These are phyloP conservation scores for Priocnemis perturbator DNA, from an alignment of 2,888 invertebrate genomes.

Conservation along the genomic window DNA sequence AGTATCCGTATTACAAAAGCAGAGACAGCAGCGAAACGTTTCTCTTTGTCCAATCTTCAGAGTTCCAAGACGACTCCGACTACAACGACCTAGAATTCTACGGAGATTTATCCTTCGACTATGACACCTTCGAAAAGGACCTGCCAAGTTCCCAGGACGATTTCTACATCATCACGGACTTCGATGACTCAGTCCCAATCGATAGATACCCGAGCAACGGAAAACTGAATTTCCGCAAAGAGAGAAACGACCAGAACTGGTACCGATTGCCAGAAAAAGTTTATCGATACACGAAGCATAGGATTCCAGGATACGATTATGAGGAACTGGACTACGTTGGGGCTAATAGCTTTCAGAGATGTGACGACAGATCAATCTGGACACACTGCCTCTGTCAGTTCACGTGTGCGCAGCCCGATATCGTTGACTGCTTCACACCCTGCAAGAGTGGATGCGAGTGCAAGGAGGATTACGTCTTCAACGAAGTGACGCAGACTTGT, in stretches of 20 bases:
- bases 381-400: conserved; percentile 71
- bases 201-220: not conserved
- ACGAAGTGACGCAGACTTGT: conserved; percentile 60
- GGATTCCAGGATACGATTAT: conserved; percentile 69
- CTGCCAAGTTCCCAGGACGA: conserved; percentile 52
- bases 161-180: conserved; percentile 59
- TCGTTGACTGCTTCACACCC: conserved; percentile 70
- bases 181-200: conserved; percentile 31
- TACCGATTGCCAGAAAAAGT: conserved; percentile 55
- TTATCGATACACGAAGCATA: conserved; percentile 69
- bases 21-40: too few species aligned
- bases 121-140: conserved; percentile 36
- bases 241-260: conserved; percentile 38
- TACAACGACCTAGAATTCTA: conserved; percentile 64
- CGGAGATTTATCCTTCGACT: conserved; percentile 57
- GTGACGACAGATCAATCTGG: conserved; percentile 67
- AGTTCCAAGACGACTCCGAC: conserved; percentile 66
- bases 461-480: conserved; percentile 69
- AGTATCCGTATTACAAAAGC: too few species aligned
- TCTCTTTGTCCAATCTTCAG: conserved; percentile 38
- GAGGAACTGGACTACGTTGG: conserved; percentile 64
- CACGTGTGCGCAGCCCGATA: conserved; percentile 64
- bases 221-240: conserved; percentile 8
- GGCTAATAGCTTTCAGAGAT: conserved; percentile 50
- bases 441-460: conserved; percentile 70